Conservation (phyloP, 2,797 vertebrate species). For the Avahi laniger region DNA sequence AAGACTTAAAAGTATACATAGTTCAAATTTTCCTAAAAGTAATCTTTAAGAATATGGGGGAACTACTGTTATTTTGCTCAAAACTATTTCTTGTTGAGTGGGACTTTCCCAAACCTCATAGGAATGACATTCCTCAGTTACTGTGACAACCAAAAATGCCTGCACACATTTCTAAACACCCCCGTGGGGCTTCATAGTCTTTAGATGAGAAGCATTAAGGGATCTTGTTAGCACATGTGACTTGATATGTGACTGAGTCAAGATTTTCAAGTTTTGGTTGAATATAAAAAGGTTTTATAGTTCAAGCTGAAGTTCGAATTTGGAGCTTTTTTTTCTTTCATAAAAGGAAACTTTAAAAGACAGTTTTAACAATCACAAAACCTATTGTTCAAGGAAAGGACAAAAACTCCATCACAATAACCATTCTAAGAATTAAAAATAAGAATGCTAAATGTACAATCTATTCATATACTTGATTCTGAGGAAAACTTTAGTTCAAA, state of each 20-base stretch:
- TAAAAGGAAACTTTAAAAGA: not conserved
- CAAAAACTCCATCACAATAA: constrained; percentile 32
- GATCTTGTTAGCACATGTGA: not conserved
- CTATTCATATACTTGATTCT: not conserved
- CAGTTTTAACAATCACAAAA: not conserved
- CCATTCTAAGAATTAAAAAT: not conserved
- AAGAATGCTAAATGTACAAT: not conserved
- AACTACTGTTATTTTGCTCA: not conserved
- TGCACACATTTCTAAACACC: not conserved
- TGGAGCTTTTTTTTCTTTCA: not conserved
- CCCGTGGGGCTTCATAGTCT: not conserved
- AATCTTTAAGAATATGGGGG: not conserved
- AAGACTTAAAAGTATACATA: not conserved
- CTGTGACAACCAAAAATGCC: not conserved
- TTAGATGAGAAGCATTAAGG: not conserved
- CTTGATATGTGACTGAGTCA: not conserved
- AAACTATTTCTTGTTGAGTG: not conserved
- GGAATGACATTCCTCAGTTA: not conserved
- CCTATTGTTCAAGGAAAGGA: not conserved
- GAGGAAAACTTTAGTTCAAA: not conserved
- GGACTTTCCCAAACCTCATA: not conserved
- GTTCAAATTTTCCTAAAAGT: not conserved
- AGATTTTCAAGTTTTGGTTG: not conserved
- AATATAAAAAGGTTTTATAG: not conserved
- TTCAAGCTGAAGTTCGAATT: not conserved